Conservation (phyloP, 1,140 invertebrate genomes). For the Drosophila rhopaloa region DNA sequence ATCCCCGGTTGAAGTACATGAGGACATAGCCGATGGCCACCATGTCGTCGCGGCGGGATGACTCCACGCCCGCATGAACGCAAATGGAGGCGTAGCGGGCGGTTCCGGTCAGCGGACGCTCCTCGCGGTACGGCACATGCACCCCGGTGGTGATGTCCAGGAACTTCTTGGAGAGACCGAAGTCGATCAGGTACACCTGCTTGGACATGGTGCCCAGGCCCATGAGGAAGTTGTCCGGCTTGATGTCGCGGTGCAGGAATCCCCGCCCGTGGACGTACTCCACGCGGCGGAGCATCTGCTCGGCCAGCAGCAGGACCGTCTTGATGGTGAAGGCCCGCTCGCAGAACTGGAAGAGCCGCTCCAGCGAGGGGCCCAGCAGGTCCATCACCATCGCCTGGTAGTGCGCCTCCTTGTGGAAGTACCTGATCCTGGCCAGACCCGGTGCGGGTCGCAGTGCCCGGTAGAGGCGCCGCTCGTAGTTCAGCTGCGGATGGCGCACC, state of each 20-base stretch:
- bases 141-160: slow-evolving; percentile 92
- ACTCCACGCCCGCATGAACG: slow-evolving; percentile 96
- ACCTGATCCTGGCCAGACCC: slow-evolving; percentile 96
- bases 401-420: slow-evolving; percentile 94
- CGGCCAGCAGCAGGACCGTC: slow-evolving; percentile 97
- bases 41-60: slow-evolving; percentile 96
- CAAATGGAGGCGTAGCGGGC: slow-evolving; percentile 98
- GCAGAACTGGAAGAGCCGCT: slow-evolving; percentile 98
- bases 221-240: slow-evolving; percentile 99
- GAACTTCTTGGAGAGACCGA: slow-evolving; percentile 98
- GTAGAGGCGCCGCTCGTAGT: slow-evolving; percentile 97
- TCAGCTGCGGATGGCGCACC: slow-evolving; percentile 95
- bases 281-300: slow-evolving; percentile 95
- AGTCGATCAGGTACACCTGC: slow-evolving; percentile 97
- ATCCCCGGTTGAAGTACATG: slow-evolving; percentile 97
- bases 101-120: slow-evolving; percentile 98
- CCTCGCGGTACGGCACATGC: slow-evolving; percentile 97
- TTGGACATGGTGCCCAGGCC: slow-evolving; percentile 97
- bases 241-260: slow-evolving; percentile 98
- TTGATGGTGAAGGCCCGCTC: slow-evolving; percentile 97
- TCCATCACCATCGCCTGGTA: slow-evolving; percentile 99
- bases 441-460: slow-evolving; percentile 95
- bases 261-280: slow-evolving; percentile 97
- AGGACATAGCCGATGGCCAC: slow-evolving; percentile 97
- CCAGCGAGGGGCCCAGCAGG: slow-evolving; percentile 96